Base-by-base conservation (phyloP, 1,140 invertebrate genomes). In the Drosophila grimshawi region DNA sequence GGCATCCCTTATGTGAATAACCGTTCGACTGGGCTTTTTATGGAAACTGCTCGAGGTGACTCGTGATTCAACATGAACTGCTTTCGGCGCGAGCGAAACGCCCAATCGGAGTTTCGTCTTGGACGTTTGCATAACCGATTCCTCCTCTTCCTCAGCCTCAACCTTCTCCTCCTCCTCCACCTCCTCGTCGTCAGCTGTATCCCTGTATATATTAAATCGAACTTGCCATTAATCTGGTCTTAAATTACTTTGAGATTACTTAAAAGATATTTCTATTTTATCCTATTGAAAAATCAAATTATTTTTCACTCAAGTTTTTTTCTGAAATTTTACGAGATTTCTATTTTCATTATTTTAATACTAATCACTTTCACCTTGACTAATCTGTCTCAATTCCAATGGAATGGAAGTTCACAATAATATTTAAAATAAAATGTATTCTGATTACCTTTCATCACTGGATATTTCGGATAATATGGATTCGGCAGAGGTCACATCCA, bases 401-500 rank as follows among this genome's bases (percentile, higher is more conserved):
- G n/a, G n/a, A n/a, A n/a, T n/a, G n/a, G n/a, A n/a, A n/a, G n/a
- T n/a, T n/a, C 3, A 3, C 11, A 5, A 10, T 62, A 43, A 43
- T n/a, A 1, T 3, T 4, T 4, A 43, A 43, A 43, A n/a, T 10
- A 0, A 0, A n/a, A 43, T n/a, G 1, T 7, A 29, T 29, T 43
- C 39, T 1, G 19, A 19, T 19, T 32, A 72, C 69, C 32, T 30
- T 30, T 74, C 78, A 60, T 91, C 88, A 51, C 78, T 85, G 30
- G 85, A 85, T 8, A 88, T 69, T 0, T 56, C 10, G 0, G 56
- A 29, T 0, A 61, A 27, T 1, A 35, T 45, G 0, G 75, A 62
- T n/a, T 75, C 74, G 0, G 73, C 85, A 0, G 83, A 88, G 2
- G 55, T 69, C 0, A 76, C 57, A 3, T 85, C 66, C 5, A 78